phyloP scores from a whole-genome alignment of 2,113 vertebrate genomes.

The Erythrolamprus reginae region DNA sequence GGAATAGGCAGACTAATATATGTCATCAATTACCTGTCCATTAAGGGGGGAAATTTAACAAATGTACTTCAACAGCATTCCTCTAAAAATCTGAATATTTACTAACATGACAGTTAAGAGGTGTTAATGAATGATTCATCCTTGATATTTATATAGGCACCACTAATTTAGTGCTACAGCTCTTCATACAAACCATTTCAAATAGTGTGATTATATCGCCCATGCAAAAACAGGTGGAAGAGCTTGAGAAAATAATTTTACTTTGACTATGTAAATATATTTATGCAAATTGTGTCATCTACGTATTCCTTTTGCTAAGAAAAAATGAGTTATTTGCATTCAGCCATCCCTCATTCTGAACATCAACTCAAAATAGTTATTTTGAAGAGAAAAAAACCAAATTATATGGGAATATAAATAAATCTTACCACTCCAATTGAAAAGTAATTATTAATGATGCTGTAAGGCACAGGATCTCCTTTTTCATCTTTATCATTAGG shows the following conservation, averaged over 20 bases:
- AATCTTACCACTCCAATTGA: conserved; percentile 87
- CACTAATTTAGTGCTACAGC: conserved; percentile 42
- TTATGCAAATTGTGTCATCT: conserved; percentile 56
- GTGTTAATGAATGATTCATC: conserved; percentile 30
- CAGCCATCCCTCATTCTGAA: conserved; percentile 38
- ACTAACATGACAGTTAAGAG: conserved; percentile 30
- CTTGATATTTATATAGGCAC: conserved; percentile 40
- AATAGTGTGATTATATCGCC: conserved; percentile 43
- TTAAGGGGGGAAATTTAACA: conserved; percentile 12
- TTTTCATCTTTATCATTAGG: conserved; percentile 89
- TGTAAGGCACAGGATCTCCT: conserved; percentile 92
- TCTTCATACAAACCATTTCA: conserved; percentile 47
- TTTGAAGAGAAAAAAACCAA: conserved; percentile 27
- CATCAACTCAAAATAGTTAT: conserved; percentile 35
- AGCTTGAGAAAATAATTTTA: conserved; percentile 48
- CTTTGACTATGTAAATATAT: conserved; percentile 46
- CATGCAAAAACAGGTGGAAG: conserved; percentile 43
- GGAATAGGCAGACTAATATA: background rate
- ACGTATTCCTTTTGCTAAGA: conserved; percentile 47
- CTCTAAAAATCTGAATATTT: conserved; percentile 30
- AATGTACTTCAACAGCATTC: conserved; percentile 11
- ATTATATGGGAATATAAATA: conserved; percentile 34
- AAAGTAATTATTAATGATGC: conserved; percentile 95
- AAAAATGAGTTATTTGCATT: conserved; percentile 38
- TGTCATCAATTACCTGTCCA: background rate